These are phyloP conservation scores for Lepus townsendii DNA, from an alignment of 2,797 vertebrate species.

Conservation along the genomic window DNA sequence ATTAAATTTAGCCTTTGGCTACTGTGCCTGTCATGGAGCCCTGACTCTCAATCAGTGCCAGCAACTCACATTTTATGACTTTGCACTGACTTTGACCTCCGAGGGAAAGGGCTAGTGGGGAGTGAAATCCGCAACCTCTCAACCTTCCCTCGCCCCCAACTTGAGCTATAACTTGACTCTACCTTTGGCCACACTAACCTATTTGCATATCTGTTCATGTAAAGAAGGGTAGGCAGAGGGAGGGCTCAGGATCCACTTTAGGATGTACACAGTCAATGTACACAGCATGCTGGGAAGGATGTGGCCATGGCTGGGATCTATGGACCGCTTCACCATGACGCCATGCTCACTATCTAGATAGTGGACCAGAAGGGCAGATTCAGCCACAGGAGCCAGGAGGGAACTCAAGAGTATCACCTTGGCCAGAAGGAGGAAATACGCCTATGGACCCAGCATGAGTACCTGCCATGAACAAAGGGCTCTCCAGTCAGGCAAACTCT, in stretches of 20 bases:
- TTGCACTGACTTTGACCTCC: slow-evolving; percentile 75
- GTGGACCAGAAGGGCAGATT: neutral
- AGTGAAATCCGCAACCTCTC: neutral
- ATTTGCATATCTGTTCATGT: neutral
- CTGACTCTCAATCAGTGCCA: slow-evolving; percentile 60
- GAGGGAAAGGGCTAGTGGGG: slow-evolving; percentile 53
- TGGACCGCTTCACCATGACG: neutral
- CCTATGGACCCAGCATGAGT: neutral
- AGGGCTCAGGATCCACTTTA: neutral
- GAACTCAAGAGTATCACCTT: neutral
- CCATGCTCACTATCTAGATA: neutral
- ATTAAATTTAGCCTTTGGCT: slow-evolving; percentile 75
- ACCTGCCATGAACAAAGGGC: neutral
- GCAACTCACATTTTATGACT: slow-evolving; percentile 57
- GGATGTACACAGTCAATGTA: neutral
- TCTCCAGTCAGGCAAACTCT: neutral
- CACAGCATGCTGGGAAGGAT: neutral
- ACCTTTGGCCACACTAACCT: neutral
- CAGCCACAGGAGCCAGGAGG: neutral
- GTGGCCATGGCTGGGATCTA: neutral
- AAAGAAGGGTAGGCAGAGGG: neutral
- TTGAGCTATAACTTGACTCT: neutral
- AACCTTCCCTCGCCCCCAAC: neutral
- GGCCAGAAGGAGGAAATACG: no score
- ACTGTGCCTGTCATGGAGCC: slow-evolving; percentile 41